phyloP scores from a whole-genome alignment of 2,113 vertebrate genomes.

The Sorex fumeus region DNA sequence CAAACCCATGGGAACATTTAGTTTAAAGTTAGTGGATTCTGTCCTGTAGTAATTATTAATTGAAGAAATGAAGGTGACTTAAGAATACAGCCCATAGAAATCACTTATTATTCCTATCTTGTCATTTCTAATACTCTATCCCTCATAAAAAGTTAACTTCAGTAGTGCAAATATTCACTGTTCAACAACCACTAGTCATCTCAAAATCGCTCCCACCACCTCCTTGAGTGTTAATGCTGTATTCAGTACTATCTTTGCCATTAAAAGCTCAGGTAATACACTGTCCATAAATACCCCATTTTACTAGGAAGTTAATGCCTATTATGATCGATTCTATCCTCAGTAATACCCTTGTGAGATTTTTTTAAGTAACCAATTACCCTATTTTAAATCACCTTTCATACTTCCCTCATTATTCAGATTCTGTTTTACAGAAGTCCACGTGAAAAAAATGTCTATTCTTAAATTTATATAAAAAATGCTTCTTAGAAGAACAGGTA shows the following conservation, averaged over 20 bases:
- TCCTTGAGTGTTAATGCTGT: background rate
- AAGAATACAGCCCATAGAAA: background rate
- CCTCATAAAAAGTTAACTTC: background rate
- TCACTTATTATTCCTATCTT: background rate
- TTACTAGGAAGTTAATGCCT: background rate
- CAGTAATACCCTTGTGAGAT: background rate
- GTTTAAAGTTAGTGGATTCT: slow-evolving; percentile 26
- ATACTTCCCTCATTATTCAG: slow-evolving; percentile 20
- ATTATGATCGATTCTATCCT: background rate
- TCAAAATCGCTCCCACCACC: background rate
- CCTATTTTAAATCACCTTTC: background rate
- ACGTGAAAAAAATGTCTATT: background rate
- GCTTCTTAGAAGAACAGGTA: background rate
- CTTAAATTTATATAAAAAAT: background rate
- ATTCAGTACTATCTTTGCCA: background rate
- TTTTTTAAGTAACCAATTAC: too few species aligned
- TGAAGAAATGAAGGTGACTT: slow-evolving; percentile 17
- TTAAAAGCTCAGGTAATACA: background rate
- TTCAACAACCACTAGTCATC: background rate
- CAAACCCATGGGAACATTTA: slow-evolving; percentile 38
- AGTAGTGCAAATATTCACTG: background rate
- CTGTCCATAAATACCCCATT: background rate
- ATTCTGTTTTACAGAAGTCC: slow-evolving; percentile 32
- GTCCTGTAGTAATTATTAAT: background rate
- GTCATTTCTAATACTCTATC: background rate